Evolutionary conservation across 2,888 invertebrate genomes (phyloP).

Genomic region (Oegoconia quadripuncta): DNA sequence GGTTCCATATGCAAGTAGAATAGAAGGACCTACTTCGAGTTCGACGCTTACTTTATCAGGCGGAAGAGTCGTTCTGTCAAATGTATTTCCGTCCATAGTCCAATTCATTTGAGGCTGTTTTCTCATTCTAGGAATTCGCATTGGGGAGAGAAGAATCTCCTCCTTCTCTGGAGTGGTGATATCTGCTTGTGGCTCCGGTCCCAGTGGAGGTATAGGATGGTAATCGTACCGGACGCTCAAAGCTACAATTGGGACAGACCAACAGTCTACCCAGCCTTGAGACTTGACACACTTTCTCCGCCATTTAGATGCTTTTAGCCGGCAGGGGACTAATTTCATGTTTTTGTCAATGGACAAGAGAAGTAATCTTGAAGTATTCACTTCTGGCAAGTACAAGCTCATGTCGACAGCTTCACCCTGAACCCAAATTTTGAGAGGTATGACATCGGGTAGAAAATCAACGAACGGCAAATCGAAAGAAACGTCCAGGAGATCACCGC

Average conservation of each 20-base stretch:
- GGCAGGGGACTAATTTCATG: constrained; percentile 87
- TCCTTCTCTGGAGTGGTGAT: constrained; percentile 97
- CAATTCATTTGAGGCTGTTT: constrained; percentile 85
- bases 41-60: constrained; percentile 95
- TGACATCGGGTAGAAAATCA: constrained; percentile 94
- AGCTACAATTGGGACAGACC: constrained; percentile 96
- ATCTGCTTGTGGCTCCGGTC: constrained; percentile 93
- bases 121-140: constrained; percentile 90
- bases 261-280: constrained; percentile 96
- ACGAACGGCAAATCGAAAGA: constrained; percentile 96
- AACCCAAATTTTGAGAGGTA: constrained; percentile 94
- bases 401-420: constrained; percentile 97
- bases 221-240: constrained; percentile 94
- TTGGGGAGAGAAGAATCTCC: constrained; percentile 93
- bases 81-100: constrained; percentile 85
- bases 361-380: constrained; percentile 91
- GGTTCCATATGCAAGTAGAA: constrained; percentile 94
- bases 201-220: constrained; percentile 94
- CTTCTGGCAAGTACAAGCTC: constrained; percentile 93
- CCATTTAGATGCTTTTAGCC: constrained; percentile 82
- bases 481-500: constrained; percentile 95
- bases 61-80: constrained; percentile 91
- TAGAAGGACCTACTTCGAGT: constrained; percentile 96
- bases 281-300: constrained; percentile 86
- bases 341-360: constrained; percentile 92